phyloP scores from a whole-genome alignment of 2,888 invertebrate species.

The Gonocerus acuteangulatus region DNA sequence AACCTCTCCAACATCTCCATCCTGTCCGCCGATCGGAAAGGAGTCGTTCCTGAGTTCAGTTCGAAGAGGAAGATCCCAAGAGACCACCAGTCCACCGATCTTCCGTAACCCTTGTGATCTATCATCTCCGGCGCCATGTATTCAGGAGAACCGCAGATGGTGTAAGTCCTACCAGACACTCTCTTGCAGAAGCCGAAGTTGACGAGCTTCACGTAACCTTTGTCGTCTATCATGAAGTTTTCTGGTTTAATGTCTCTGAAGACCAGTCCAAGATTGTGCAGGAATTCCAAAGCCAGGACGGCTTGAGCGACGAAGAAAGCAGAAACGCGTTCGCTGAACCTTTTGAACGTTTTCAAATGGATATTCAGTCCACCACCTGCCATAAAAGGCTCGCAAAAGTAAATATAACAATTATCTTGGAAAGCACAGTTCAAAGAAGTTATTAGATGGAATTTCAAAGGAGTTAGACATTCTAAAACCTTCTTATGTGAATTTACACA shows the following conservation, averaged over 20 bases:
- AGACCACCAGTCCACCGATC: slow-evolving; percentile 95
- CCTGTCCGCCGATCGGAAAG: slow-evolving; percentile 77
- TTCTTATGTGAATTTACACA: too few relatives aligned
- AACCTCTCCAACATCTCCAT: slow-evolving; percentile 92
- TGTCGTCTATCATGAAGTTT: slow-evolving; percentile 72
- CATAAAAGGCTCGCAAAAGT: slow-evolving; percentile 76
- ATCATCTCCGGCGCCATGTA: slow-evolving; percentile 60
- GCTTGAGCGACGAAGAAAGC: slow-evolving; percentile 90
- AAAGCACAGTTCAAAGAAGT: slow-evolving; percentile 75
- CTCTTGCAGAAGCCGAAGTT: slow-evolving; percentile 84
- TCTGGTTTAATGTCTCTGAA: slow-evolving; percentile 91
- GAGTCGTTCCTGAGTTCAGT: slow-evolving; percentile 86
- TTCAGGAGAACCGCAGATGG: slow-evolving; percentile 53
- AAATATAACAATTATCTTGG: slow-evolving; percentile 78
- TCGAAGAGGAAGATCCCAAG: slow-evolving; percentile 81
- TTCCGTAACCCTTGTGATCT: slow-evolving; percentile 82
- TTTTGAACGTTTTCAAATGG: slow-evolving; percentile 57
- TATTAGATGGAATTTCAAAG: slow-evolving; percentile 76
- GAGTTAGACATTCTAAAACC: not conserved
- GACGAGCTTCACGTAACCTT: slow-evolving; percentile 78
- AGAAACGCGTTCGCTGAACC: slow-evolving; percentile 55
- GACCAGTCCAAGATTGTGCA: slow-evolving; percentile 77
- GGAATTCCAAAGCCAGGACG: slow-evolving; percentile 81
- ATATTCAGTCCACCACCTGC: slow-evolving; percentile 84
- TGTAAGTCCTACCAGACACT: slow-evolving; percentile 51